Evolutionary conservation across 1,140 invertebrate species (phyloP), one percentile per base, ranked within the genome.

Genomic region (Drosophila insularis): DNA sequence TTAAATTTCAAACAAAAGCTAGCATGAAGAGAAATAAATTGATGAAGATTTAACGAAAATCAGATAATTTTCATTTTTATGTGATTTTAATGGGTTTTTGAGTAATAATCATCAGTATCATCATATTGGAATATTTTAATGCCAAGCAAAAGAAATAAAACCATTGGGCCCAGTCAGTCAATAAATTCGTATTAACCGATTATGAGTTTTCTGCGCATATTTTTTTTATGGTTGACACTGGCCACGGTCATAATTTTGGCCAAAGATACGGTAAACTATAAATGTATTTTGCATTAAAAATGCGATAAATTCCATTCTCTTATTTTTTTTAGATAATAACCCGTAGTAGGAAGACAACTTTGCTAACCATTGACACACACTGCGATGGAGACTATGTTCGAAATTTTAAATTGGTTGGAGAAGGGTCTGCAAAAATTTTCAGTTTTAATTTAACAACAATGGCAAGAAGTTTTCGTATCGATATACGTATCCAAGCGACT

Each of bases 371-470:
- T 11, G 43, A 50, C 8, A 21, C 17, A 17, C 43, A 19, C 17
- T 50, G 43, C 19, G 31, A 56, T 39, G 54, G 13, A 1, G 37
- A 55, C 1, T 32, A 27, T 19, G 31, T 74, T 4, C 6, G 5
- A 1, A 53, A 74, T 4, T 27, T 74, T 8, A 71, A 64, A 0
- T 4, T 21, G 4, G 63, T 14, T 32, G 35, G 54, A 7, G 71
- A 56, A 7, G 14, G 61, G 6, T 13, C 43, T 2, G 2, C 8
- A 5, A 11, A 61, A 1, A 8, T 39, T n/a, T 1, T 74, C 0
- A 6, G 59, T 17, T 5, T 60, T 0, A 74, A 74, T 31, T 23
- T 46, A 6, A 74, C 71, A 1, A 21, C 40, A 23, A 0, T 32
- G 13, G 8, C 17, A 1, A 66, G 37, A 27, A 46, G 2, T 0